These are phyloP conservation scores for Melanotaenia trifasciata DNA, from an alignment of 2,797 vertebrate species.

Conservation along the genomic window DNA sequence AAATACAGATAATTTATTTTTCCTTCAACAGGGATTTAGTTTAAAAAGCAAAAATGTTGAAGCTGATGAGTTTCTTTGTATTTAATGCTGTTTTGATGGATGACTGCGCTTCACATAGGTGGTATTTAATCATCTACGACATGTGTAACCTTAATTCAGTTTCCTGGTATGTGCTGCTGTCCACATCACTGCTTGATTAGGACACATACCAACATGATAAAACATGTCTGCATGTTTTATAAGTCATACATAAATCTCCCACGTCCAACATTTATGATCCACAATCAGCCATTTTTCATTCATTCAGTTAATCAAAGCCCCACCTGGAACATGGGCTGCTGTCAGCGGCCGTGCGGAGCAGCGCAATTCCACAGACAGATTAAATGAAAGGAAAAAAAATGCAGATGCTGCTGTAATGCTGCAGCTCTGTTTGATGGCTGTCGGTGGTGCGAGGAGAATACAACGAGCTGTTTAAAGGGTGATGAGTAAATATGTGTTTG, in stretches of 20 bases:
- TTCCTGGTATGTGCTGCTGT: not conserved
- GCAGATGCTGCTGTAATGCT: slow-evolving; percentile 41
- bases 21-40: not conserved
- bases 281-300: slow-evolving; percentile 29
- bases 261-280: slow-evolving; percentile 20
- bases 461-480: not conserved
- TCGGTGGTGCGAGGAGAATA: slow-evolving; percentile 28
- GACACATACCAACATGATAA: not conserved
- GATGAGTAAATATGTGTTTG: not conserved
- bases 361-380: slow-evolving; percentile 5
- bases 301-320: slow-evolving; percentile 32
- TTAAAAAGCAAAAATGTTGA: not conserved
- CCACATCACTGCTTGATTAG: slow-evolving; percentile 3
- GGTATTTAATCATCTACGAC: not conserved
- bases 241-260: slow-evolving; percentile 10
- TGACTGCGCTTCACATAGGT: not conserved
- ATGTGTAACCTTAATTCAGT: not conserved
- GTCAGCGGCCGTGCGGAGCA: not conserved
- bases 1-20: slow-evolving; percentile 3
- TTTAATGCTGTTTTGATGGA: not conserved
- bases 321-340: not conserved
- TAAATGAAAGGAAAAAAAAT: slow-evolving; percentile 43
- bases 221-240: slow-evolving; percentile 10
- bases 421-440: not conserved
- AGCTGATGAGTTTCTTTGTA: not conserved